phyloP scores from a whole-genome alignment of 2,888 invertebrate species.

The Cephus pygmeus region DNA sequence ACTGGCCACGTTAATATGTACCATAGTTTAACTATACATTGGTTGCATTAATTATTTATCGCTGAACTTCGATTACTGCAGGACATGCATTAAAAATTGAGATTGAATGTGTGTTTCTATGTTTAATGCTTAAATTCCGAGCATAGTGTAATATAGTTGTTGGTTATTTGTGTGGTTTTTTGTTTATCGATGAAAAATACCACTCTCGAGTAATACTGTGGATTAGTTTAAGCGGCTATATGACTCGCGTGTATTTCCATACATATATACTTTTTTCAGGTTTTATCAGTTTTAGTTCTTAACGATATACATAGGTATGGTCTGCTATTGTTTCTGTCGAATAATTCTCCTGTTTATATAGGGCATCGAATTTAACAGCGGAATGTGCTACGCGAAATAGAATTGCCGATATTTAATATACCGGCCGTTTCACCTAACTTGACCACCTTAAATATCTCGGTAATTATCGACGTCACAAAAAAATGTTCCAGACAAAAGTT shows the following conservation, averaged over 20 bases:
- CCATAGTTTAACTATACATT: not conserved
- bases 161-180: not conserved
- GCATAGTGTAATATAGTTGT: not conserved
- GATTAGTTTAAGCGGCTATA: not conserved
- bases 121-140: not conserved
- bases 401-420: not conserved
- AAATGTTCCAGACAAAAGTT: too few relatives aligned
- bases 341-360: not conserved
- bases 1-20: not conserved
- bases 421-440: not conserved
- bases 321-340: not conserved
- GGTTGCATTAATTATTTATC: not conserved
- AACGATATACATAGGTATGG: not conserved
- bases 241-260: not conserved
- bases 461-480: too few relatives aligned
- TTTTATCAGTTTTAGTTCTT: not conserved
- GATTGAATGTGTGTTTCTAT: not conserved
- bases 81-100: not conserved
- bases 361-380: not conserved
- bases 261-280: not conserved
- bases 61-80: not conserved
- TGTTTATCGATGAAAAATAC: not conserved
- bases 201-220: not conserved
- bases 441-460: too few relatives aligned
- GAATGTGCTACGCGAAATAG: not conserved